Conservation (phyloP, 2,888 invertebrate species). For the Trilocha varians region DNA sequence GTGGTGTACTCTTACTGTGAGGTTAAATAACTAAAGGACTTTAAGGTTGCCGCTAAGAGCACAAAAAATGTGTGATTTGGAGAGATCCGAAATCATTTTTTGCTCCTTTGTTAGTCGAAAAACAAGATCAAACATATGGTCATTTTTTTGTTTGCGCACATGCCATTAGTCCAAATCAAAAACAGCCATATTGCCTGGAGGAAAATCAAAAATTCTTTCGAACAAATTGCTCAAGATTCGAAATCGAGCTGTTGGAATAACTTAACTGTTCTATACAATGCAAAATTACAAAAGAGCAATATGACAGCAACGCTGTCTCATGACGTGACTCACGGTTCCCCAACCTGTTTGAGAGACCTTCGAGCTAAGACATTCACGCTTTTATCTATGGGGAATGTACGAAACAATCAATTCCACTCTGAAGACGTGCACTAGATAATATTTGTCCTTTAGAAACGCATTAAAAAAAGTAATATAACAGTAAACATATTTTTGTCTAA, state of each 20-base stretch:
- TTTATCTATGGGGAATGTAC: slow-evolving; percentile 5
- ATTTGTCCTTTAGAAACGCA: background rate
- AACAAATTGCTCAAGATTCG: background rate
- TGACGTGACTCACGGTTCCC: slow-evolving; percentile 2
- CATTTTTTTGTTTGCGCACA: background rate
- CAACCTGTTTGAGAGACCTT: slow-evolving; percentile 6
- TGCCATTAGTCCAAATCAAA: background rate
- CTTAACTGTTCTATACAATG: background rate
- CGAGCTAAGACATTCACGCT: slow-evolving; percentile 2
- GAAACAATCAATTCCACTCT: background rate
- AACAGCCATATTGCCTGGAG: background rate
- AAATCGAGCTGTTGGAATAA: background rate
- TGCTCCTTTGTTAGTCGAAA: background rate
- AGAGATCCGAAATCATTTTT: background rate
- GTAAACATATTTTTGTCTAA: too few relatives aligned
- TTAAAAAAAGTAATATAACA: background rate
- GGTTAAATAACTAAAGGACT: slow-evolving; percentile 45
- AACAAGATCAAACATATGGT: background rate
- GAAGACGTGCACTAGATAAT: background rate
- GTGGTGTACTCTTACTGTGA: slow-evolving; percentile 47
- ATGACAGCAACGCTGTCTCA: background rate
- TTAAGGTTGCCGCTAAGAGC: slow-evolving; percentile 50
- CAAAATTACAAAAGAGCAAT: background rate
- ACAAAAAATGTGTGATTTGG: slow-evolving; percentile 27
- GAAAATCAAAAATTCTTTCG: background rate